Conservation (phyloP, 2,797 vertebrate genomes). For the Emydoidea blandingii region DNA sequence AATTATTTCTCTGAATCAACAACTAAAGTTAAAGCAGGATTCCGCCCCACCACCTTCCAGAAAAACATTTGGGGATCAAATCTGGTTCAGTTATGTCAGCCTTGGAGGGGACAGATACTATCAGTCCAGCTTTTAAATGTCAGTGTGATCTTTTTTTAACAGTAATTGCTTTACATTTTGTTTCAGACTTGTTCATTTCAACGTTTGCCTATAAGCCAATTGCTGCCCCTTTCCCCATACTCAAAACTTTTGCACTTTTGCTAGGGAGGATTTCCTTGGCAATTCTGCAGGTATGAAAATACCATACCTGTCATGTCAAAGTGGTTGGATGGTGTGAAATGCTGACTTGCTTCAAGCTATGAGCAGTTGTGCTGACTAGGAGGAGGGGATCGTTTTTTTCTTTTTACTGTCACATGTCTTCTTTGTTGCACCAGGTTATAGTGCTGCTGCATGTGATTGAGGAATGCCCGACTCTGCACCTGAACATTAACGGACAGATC, state of each 20-base stretch:
- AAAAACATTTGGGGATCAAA: constrained; percentile 79
- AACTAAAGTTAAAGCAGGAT: constrained; percentile 76
- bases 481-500: not conserved
- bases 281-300: constrained; percentile 73
- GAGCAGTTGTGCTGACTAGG: constrained; percentile 20
- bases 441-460: not conserved
- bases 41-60: constrained; percentile 3
- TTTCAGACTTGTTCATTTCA: constrained; percentile 75
- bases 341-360: constrained; percentile 56
- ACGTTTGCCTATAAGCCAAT: constrained; percentile 72
- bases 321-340: constrained; percentile 50
- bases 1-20: constrained; percentile 81
- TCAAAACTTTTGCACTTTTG: constrained; percentile 73
- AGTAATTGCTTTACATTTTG: constrained; percentile 75
- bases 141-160: constrained; percentile 59
- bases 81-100: constrained; percentile 73
- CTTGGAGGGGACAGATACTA: constrained; percentile 78
- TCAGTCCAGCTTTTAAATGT: constrained; percentile 72
- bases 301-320: constrained; percentile 75
- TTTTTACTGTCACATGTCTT: not conserved
- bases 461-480: not conserved
- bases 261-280: constrained; percentile 68
- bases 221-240: constrained; percentile 61
- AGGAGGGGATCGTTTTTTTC: not conserved
- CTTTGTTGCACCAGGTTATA: not conserved